Base-by-base conservation (phyloP, 1,140 invertebrate genomes). In the Drosophila prosaltans region DNA sequence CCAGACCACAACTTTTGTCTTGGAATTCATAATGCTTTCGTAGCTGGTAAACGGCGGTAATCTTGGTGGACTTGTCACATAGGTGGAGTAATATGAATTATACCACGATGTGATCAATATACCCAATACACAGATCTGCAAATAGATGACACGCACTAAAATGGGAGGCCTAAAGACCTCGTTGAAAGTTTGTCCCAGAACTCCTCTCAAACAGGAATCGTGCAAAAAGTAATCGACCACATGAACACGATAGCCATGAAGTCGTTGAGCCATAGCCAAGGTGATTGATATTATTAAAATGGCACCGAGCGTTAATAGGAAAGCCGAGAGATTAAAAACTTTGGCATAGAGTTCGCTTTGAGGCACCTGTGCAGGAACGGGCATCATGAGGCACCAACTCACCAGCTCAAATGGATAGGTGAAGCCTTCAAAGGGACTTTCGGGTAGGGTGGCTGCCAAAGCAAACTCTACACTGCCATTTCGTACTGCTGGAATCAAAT, bases 341-440 rank as follows among this genome's bases (percentile, higher is more conserved):
- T 69, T 58, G 5, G 51, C 28, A 40, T 89, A 91, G 0, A 89
- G 72, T n/a, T 82, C 61, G 24, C 71, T 80, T 26, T 41, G 64
- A 2, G 81, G 76, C 1, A 91, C 72, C 51, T 76, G 57, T 1
- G 55, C 51, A 10, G 89, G 75, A 2, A 90, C 67, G 0, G 90
- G 90, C 68, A 91, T 59, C 84, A 91, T 81, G 5, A 91, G 24
- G 36, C 90, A 91, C 81, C 84, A 91, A 55, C 88, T 81, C 4
- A 89, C 11, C 4, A 74, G 55, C 40, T 91, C 89, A 5, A 83
- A 76, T 2, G 90, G 84, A 40, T 91, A 91, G 0, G 74, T 75
- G 2, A 64, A 91, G 0, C 77, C 73, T 1, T n/a, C 24, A 4
- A 63, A 10, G 0, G 77, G 71, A 1, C 54, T 1, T 1, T 60